Base-by-base conservation (phyloP, 2,113 vertebrate species). In the Crocuta crocuta region DNA sequence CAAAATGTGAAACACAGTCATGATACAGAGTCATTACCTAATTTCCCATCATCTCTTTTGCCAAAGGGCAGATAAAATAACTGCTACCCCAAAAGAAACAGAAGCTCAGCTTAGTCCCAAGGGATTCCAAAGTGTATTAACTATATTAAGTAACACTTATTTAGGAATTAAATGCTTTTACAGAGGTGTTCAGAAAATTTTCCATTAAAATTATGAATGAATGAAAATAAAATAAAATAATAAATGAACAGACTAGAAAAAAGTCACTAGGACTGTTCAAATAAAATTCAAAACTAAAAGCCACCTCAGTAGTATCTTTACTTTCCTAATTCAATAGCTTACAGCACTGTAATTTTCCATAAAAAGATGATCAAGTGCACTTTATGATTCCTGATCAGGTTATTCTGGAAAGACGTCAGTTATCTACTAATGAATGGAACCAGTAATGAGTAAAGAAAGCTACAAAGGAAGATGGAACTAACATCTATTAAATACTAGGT, bases 241-340 rank as follows among this genome's bases (percentile, higher is more conserved):
- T 66, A 66, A 91, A 70, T 94, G 78, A 95, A 82, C n/a, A 81
- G 35, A 76, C n/a, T 70, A 96, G 23, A 92, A 86, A 94, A 19
- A 92, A 71, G 55, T 68, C 43, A 88, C 55, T 58, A 91, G 35
- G 48, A 68, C 6, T 93, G 33, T 68, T 95, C 73, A 53, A 96
- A 73, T 91, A 93, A 94, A 94, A 91, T 78, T 79, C 63, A 85
- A 81, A 97, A 95, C n/a, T 19, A 53, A 97, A 92, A 92, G 63
- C 76, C 65, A 80, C 55, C 35, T 66, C 70, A 90, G 84, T 23
- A 76, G 50, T 35, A 90, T 61, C 65, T 92, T 63, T n/a, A 92
- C 19, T 90, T 90, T 90, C 68, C 65, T 74, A 94, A 95, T 76
- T 73, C 24, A 86, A 63, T 1, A 93, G 81, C 45, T 83, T 71